Base-by-base conservation (phyloP, 23 tunicate species). In the Clavelina lepadiformis region DNA sequence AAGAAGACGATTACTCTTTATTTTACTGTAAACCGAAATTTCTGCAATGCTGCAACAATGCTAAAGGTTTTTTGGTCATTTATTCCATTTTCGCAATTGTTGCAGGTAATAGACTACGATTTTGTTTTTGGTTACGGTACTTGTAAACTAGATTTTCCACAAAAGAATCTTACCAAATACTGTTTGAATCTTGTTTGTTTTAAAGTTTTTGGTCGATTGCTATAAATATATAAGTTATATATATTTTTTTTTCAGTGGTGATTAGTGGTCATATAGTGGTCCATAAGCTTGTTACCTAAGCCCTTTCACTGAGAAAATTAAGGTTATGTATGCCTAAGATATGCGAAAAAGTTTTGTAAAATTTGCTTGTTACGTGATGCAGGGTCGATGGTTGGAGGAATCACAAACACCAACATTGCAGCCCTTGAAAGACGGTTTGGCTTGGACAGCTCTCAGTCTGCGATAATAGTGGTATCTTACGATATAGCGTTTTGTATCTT, bases 361-460 rank as follows among this genome's bases (percentile, higher is more conserved):
- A n/a, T n/a, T n/a, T n/a, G n/a, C n/a, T n/a, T n/a, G n/a, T n/a
- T n/a, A n/a, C n/a, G n/a, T n/a, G n/a, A n/a, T n/a, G n/a, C n/a
- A 66, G 72, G 72, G 3, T 66, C 57, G 19, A 66, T 66, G 72
- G 47, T 66, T 0, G 75, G 86, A 28, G 99, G 99, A 19, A 20
- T 94, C 38, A 63, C 65, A 1, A 85, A 94, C 77, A 56, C 91
- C 32, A 75, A 83, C 68, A 78, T 94, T 23, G 56, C 98, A 3
- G 61, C 91, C 0, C 73, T 94, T 6, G 99, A 94, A 47, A 55
- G 80, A 13, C 75, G 99, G 30, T 94, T 94, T 38, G 82, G 86
- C 20, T 76, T 94, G 34, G 73, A 68, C 41, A 80, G 91, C 46
- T 79, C 87, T 28, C 77, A 86, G 68, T 63, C 91, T 1, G 95